Evolutionary conservation across 2,113 vertebrate species (phyloP), one percentile per base, ranked within the genome.

Genomic region (Chascanopsetta lugubris): DNA sequence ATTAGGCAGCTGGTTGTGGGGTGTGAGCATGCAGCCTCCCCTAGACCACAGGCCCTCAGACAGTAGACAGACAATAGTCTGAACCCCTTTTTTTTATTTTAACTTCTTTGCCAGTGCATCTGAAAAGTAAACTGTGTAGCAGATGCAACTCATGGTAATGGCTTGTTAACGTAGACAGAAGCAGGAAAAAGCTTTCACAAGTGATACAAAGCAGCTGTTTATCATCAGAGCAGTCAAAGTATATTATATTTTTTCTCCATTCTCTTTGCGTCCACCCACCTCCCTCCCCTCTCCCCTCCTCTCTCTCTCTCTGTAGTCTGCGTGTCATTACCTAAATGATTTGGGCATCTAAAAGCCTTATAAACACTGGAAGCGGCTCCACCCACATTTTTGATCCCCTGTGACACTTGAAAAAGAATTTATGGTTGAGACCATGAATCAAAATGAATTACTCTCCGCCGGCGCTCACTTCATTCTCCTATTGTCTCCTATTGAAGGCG

Each of bases 121-220:
- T 80, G 42, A 85, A 77, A 86, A 86, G 84, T 85, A 85, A 90
- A 73, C 49, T 47, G 72, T 70, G 72, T 93, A 94, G 93, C 86
- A 61, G 38, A 69, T 53, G 70, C 92, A 93, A 93, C 84, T 95
- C 94, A 92, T 88, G 87, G 91, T 93, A 94, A 94, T 93, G 91
- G 91, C 85, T 92, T 94, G 91, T 93, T 94, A 95, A 95, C 93
- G 93, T 91, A 45, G 43, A 91, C 83, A 87, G 89, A 91, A 94
- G 88, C 92, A 94, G 93, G 94, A 90, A 92, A 85, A 93, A 88
- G 91, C 92, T 95, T 94, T 94, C 93, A 94, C 90, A 91, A 91
- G 91, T 91, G 89, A 93, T 93, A 94, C 94, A 93, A 94, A 94
- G 85, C 92, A 94, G 92, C 91, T 93, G 91, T 93, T 95, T 93